Evolutionary conservation across 2,888 invertebrate genomes (phyloP), one percentile per base, ranked within the genome.

Genomic region (Electrophaes corylata): DNA sequence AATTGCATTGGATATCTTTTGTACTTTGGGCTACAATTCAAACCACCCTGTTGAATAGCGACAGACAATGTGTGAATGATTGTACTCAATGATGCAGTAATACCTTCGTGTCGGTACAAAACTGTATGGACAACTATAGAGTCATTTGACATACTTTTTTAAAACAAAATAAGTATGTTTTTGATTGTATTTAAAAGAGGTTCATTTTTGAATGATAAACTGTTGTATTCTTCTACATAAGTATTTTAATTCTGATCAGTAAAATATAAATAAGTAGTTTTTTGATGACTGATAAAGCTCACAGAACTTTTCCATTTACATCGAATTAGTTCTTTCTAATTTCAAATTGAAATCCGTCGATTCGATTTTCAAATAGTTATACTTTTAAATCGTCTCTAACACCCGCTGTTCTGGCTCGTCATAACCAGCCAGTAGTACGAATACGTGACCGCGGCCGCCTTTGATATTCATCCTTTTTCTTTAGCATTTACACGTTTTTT

Each of bases 361-460:
- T 74, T 78, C 72, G 67, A 73, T 78, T 78, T 77, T 73, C 67
- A 66, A 76, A 79, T 74, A 81, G 83, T 79, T 76, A 76, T 76
- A 81, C 76, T 83, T 87, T 44, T 85, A 83, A 86, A 86, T 88
- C 84, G 79, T 79, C 68, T 68, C 72, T 73, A 73, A 78, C 85
- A 75, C 90, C 88, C 88, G 90, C 89, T 84, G 88, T 66, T 83
- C 64, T 45, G 18, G 4, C 20, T 75, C 81, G 77, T 88, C 90
- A 88, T 88, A 90, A 88, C 90, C 81, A 66, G 78, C 77, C 81
- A 78, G 78, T 50, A 77, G 78, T 50, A 85, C 46, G 55, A 51
- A 60, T 55, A 91, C 91, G 91, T 91, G 91, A 88, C 84, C 79
- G 91, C 88, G 90, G 89, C 84, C 64, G 71, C 76, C 89, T 91